phyloP scores from a whole-genome alignment of 2,797 vertebrate genomes.

The Chaetodon trifasciatus region DNA sequence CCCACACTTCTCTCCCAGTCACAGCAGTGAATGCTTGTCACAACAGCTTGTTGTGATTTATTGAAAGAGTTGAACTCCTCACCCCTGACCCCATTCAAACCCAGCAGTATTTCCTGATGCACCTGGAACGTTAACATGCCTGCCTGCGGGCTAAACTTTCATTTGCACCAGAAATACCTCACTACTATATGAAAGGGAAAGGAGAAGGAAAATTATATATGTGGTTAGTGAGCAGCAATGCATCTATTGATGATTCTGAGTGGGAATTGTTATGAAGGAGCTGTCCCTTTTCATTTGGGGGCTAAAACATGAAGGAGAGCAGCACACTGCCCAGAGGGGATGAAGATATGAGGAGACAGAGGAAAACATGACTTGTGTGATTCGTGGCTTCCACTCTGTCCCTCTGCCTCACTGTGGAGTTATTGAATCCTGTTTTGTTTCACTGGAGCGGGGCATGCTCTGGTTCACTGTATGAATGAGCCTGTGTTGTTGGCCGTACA shows the following conservation, averaged over 20 bases:
- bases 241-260: conserved; percentile 70
- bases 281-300: conserved; percentile 73
- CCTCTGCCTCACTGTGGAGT: conserved; percentile 10
- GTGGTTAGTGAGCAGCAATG: conserved; percentile 48
- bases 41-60: conserved; percentile 82
- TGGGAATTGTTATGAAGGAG: conserved; percentile 62
- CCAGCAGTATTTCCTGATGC: conserved; percentile 74
- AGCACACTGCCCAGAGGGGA: conserved; percentile 37
- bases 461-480: conserved; percentile 48
- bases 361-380: conserved; percentile 68
- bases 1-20: conserved; percentile 63
- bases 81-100: conserved; percentile 83
- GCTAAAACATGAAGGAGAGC: conserved; percentile 56
- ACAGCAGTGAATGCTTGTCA: conserved; percentile 66
- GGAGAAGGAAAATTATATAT: conserved; percentile 74
- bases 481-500: conserved; percentile 38
- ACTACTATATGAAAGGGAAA: conserved; percentile 72
- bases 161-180: conserved; percentile 73
- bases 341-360: conserved; percentile 68
- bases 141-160: conserved; percentile 76
- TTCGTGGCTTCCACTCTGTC: conserved; percentile 60
- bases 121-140: conserved; percentile 82
- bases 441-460: conserved; percentile 10
- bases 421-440: conserved; percentile 61
- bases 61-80: conserved; percentile 83